A percentile compares a stretch with the other conserved stretches of the same genome.
Conservation (phyloP, 92 coral and sea anemone genomes). For the Palythoa caribaeorum region DNA sequence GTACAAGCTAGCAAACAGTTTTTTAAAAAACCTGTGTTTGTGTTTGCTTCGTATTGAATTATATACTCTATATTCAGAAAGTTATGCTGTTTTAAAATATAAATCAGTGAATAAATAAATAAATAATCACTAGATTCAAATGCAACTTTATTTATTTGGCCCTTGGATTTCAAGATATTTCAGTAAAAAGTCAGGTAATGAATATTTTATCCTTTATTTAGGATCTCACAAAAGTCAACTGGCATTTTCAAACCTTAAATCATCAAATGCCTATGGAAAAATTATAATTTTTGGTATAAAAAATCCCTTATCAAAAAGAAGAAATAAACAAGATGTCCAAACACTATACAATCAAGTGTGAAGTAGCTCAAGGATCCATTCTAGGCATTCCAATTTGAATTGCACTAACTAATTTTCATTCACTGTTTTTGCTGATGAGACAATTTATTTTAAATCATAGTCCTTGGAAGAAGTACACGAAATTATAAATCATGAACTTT, state of each 20-base stretch:
- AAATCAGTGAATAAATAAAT: background rate
- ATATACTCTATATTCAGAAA: background rate
- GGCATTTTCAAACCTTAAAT: background rate
- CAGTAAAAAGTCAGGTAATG: background rate
- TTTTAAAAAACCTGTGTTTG: background rate
- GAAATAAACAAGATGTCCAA: background rate
- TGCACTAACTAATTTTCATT: conserved; percentile 8
- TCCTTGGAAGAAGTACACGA: background rate
- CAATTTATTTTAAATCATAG: background rate
- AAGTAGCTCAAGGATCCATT: conserved; percentile 13
- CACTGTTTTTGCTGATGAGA: background rate
- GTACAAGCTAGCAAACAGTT: background rate
- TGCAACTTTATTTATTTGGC: background rate
- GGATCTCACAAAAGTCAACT: background rate
- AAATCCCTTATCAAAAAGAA: background rate
- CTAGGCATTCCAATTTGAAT: background rate
- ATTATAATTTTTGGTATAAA: background rate
- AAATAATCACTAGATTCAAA: background rate
- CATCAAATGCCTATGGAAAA: background rate
- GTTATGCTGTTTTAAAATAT: background rate
- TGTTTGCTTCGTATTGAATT: background rate
- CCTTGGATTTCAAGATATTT: conserved; percentile 4
- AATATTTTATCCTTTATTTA: background rate
- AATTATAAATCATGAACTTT: background rate
- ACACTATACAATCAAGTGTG: background rate